phyloP scores from a whole-genome alignment of 2,797 vertebrate genomes.

The Acanthiza pusilla region DNA sequence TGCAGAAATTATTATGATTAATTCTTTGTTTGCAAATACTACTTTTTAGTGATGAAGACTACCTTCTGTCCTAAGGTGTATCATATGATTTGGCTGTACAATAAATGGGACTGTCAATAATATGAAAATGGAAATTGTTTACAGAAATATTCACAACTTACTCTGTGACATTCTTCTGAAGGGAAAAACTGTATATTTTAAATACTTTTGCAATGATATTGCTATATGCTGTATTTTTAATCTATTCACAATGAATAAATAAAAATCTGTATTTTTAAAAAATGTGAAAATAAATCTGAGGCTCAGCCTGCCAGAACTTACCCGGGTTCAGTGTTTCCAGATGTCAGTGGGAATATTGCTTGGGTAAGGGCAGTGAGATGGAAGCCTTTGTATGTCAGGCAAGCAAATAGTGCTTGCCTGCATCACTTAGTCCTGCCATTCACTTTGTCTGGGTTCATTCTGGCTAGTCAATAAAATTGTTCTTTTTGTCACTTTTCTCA shows the following conservation, averaged over 20 bases:
- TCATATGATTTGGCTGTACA: neutral
- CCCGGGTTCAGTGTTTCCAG: neutral
- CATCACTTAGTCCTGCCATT: neutral
- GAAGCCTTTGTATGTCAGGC: neutral
- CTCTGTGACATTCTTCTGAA: neutral
- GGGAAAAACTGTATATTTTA: neutral
- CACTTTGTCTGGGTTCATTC: neutral
- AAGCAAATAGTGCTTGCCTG: neutral
- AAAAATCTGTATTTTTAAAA: constrained; percentile 26
- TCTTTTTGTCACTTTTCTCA: neutral
- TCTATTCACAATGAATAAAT: constrained; percentile 60
- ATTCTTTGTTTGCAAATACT: neutral
- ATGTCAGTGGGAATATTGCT: neutral
- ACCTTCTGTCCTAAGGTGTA: neutral
- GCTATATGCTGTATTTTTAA: constrained; percentile 40
- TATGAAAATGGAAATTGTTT: constrained; percentile 20
- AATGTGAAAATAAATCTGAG: neutral
- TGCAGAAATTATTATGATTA: neutral
- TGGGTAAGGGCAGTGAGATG: neutral
- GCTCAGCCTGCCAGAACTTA: neutral
- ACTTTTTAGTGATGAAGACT: neutral
- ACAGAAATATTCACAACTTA: constrained; percentile 9
- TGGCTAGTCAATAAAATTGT: constrained; percentile 17
- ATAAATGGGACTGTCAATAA: neutral
- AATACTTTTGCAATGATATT: neutral